Evolutionary conservation across 64 coral and sea anemone genomes (phyloP).

Genomic region (Montipora sp.): DNA sequence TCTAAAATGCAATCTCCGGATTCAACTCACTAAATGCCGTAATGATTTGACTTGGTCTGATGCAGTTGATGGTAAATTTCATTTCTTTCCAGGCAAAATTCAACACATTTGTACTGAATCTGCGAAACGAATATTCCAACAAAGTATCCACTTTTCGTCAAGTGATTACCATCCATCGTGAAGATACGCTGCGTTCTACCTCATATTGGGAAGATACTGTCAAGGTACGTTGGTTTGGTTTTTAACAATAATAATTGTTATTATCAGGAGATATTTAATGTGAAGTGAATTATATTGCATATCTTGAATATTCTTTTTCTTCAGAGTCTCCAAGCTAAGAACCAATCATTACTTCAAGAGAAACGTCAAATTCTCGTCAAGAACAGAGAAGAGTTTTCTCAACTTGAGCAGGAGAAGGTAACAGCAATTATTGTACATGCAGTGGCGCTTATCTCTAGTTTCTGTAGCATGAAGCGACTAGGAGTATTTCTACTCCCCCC

Average conservation of each 20-base stretch:
- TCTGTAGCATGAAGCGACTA: no score
- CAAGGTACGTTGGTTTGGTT: slow-evolving; percentile 57
- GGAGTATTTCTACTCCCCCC: no score
- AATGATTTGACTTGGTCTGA: no score
- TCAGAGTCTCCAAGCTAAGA: slow-evolving; percentile 92
- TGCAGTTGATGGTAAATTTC: background rate
- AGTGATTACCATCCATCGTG: slow-evolving; percentile 93
- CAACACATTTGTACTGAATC: slow-evolving; percentile 91
- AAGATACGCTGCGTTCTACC: slow-evolving; percentile 71
- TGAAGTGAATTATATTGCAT: no score
- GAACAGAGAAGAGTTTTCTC: slow-evolving; percentile 92
- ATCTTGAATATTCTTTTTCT: background rate
- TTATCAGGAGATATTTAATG: no score
- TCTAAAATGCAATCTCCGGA: no score
- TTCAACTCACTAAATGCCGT: no score
- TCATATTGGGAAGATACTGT: slow-evolving; percentile 87
- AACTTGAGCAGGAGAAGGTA: slow-evolving; percentile 95
- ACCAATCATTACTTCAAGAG: slow-evolving; percentile 86
- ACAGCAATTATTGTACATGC: background rate
- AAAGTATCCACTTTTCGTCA: slow-evolving; percentile 94
- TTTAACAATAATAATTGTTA: no score
- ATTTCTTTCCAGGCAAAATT: slow-evolving; percentile 80
- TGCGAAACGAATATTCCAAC: slow-evolving; percentile 86
- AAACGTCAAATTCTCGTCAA: slow-evolving; percentile 88
- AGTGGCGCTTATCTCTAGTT: no score